Evolutionary conservation across 2,113 vertebrate genomes (phyloP), one percentile per base, ranked within the genome.

Genomic region (Psammodynastes pulverulentus): DNA sequence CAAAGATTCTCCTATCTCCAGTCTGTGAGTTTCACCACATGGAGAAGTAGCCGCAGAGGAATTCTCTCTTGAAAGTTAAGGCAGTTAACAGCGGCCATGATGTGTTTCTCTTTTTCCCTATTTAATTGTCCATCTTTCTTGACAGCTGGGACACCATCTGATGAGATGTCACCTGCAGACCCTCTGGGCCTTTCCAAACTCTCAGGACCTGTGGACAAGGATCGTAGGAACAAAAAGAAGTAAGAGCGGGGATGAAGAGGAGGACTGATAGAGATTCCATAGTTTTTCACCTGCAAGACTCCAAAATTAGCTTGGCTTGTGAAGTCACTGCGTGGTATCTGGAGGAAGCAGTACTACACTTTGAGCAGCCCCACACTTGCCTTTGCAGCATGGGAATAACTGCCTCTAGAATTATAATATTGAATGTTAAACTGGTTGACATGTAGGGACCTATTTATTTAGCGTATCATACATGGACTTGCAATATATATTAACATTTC

Each of bases 211-310:
- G 98, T 98, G 17, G 98, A 99, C 93, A 98, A 98, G 94, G 98
- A 98, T n/a, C 97, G 98, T 88, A 99, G 98, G 96, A 99, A 98
- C 95, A 99, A 98, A 96, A 98, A 98, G 98, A 99, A 99, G 98
- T 99, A 94, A 95, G 98, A 96, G 24, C 1, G 3, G 21, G 84
- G 48, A 26, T 48, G 84, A 29, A 86, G 45, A 39, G 19, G n/a
- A 5, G 19, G 52, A 2, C 4, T 26, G 34, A 34, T 39, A 43
- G n/a, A 10, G 29, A 17, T 51, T 29, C 26, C 26, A 29, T 26
- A 15, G 13, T 15, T 51, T 52, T 34, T 39, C 3, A 34, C 52
- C 52, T 88, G n/a, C 51, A 56, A 39, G 86, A 88, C 49, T 51
- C n/a, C 17, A 88, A 88, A 39, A 2, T 8, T 21, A 88, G 51